Percentiles rank a stretch among this genome's conserved stretches.
Conservation (phyloP, 2,797 vertebrate genomes). For the Manis crassicaudata region DNA sequence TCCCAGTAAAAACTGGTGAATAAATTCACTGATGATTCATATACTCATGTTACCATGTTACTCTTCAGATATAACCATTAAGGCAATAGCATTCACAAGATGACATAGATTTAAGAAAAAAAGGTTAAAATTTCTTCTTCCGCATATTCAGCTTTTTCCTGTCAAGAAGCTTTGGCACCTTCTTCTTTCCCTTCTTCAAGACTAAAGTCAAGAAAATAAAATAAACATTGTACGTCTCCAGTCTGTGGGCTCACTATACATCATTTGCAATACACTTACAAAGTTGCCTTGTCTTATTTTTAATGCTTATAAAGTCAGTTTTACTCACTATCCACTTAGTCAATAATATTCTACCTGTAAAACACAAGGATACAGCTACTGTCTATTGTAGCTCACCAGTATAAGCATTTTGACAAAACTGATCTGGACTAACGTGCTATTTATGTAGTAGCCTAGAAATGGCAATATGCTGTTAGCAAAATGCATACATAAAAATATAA, state of each 20-base stretch:
- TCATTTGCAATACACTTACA: not conserved
- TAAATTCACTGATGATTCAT: not conserved
- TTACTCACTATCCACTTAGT: not conserved
- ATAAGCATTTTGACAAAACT: conserved; percentile 4
- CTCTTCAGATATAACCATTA: conserved; percentile 20
- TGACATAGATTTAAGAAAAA: not conserved
- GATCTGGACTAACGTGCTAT: not conserved
- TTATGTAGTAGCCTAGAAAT: not conserved
- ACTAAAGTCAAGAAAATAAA: conserved; percentile 67
- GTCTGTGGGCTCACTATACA: not conserved
- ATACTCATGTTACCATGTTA: not conserved
- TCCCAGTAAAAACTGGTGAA: not conserved
- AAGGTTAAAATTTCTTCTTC: conserved; percentile 28
- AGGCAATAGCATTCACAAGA: not conserved
- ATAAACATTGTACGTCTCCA: not conserved
- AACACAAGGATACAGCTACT: not conserved
- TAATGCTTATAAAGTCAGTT: conserved; percentile 3
- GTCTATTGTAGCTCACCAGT: not conserved
- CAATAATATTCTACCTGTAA: not conserved
- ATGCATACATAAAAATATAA: conserved; percentile 25
- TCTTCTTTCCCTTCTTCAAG: conserved; percentile 51
- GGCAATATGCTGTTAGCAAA: conserved; percentile 22
- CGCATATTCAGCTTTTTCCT: not conserved
- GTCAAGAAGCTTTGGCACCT: not conserved
- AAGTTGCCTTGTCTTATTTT: not conserved